Evolutionary conservation across 2,113 vertebrate species (phyloP).

Genomic region (Callospermophilus lateralis): DNA sequence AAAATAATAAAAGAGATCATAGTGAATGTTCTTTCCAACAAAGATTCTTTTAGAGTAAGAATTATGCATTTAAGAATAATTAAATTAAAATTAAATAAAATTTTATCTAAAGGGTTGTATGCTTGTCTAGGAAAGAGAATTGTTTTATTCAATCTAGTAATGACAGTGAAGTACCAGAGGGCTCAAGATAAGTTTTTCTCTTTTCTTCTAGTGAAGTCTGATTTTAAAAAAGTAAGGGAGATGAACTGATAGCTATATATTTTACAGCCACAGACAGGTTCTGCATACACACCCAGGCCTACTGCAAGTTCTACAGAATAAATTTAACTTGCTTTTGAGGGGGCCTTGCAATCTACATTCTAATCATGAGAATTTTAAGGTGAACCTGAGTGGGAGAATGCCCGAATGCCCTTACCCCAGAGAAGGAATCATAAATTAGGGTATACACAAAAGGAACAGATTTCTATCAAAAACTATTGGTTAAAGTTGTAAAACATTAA

Average conservation of each 20-base stretch:
- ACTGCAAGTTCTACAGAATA: neutral
- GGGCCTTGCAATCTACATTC: neutral
- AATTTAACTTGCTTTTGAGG: neutral
- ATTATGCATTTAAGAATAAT: conserved; percentile 5
- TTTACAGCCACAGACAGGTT: neutral
- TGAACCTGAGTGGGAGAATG: neutral
- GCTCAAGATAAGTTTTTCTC: neutral
- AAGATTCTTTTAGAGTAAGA: neutral
- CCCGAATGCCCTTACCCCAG: neutral
- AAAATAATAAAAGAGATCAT: neutral
- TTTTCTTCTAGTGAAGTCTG: conserved; percentile 30
- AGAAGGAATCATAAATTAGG: neutral
- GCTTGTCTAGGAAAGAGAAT: neutral
- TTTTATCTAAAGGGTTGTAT: neutral
- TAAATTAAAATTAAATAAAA: no score
- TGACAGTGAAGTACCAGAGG: neutral
- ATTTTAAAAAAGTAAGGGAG: neutral
- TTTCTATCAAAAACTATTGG: neutral
- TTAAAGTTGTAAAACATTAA: neutral
- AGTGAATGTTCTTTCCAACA: neutral
- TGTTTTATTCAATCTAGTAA: conserved; percentile 4
- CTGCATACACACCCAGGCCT: neutral
- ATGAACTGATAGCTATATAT: neutral
- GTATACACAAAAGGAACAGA: neutral
- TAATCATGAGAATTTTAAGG: neutral